Evolutionary conservation across 2,797 vertebrate genomes (phyloP).

Genomic region (Emys orbicularis): DNA sequence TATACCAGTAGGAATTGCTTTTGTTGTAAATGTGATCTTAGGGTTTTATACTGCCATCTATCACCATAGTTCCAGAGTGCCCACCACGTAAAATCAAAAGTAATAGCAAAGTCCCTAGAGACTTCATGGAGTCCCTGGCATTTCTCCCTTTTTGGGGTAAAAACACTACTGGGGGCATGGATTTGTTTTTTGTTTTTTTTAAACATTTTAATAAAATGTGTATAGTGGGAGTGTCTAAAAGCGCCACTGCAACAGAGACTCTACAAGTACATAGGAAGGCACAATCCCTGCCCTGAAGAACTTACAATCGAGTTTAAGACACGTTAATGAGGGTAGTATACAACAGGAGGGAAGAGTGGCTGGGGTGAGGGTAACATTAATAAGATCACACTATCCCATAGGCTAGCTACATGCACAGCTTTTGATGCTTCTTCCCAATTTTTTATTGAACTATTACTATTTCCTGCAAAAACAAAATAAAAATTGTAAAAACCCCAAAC

Average conservation of each 20-base stretch:
- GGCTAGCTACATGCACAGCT: background rate
- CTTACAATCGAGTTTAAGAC: background rate
- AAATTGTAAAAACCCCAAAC: background rate
- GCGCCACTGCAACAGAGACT: background rate
- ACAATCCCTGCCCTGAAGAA: background rate
- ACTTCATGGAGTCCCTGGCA: background rate
- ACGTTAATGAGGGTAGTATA: background rate
- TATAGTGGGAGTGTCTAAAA: background rate
- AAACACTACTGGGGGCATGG: background rate
- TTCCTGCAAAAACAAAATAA: background rate
- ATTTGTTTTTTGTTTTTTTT: background rate
- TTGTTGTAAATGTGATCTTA: background rate
- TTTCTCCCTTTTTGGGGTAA: background rate
- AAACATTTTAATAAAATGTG: background rate
- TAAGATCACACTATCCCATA: background rate
- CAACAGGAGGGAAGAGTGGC: background rate
- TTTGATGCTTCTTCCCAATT: background rate
- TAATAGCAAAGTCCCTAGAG: background rate
- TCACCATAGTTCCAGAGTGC: fast-evolving
- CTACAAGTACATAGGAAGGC: background rate
- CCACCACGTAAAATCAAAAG: background rate
- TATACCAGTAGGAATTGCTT: background rate
- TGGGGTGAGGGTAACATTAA: background rate
- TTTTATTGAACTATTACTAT: background rate
- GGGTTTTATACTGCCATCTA: background rate